A percentile compares a stretch with the other conserved stretches of the same genome.
phyloP scores from a whole-genome alignment of 2,113 vertebrate genomes.

The Chlorodrepanis virens region DNA sequence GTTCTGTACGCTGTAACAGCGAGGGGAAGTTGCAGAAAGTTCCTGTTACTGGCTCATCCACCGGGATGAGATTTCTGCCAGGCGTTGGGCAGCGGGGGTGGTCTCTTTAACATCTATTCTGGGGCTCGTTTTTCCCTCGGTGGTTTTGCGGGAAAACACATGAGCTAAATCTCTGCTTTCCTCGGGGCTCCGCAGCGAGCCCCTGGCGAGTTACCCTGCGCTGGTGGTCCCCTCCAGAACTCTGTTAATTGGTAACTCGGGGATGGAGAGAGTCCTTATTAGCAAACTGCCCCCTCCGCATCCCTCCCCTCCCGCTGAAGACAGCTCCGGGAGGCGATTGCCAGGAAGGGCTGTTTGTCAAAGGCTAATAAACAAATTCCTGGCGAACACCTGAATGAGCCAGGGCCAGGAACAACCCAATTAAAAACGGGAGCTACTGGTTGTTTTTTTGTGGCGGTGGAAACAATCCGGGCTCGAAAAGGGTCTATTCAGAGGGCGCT shows the following conservation, averaged over 20 bases:
- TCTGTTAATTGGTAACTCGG: slow-evolving; percentile 83
- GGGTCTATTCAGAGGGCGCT: slow-evolving; percentile 7
- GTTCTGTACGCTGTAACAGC: fast-evolving
- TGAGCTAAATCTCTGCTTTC: not conserved
- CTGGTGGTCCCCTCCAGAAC: slow-evolving; percentile 78
- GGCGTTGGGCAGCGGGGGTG: not conserved
- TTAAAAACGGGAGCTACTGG: slow-evolving; percentile 72
- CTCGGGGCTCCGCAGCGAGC: not conserved
- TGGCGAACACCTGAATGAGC: slow-evolving; percentile 72
- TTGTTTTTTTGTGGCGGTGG: slow-evolving; percentile 65
- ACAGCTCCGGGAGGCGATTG: slow-evolving; percentile 83
- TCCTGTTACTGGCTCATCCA: fast-evolving
- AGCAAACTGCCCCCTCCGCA: slow-evolving; percentile 44
- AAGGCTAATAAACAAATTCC: slow-evolving; percentile 73
- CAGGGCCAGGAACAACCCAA: slow-evolving; percentile 70
- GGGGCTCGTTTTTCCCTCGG: not conserved
- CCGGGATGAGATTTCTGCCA: not conserved
- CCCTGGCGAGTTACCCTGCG: slow-evolving; percentile 18
- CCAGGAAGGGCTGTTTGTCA: slow-evolving; percentile 81
- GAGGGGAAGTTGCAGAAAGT: not conserved
- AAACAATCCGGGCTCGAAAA: slow-evolving; percentile 59
- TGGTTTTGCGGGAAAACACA: not conserved
- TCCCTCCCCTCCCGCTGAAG: slow-evolving; percentile 59
- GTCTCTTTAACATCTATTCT: not conserved
- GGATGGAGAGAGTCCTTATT: slow-evolving; percentile 78